A percentile compares a stretch with the other conserved stretches of the same genome.
phyloP scores from a whole-genome alignment of 1,140 invertebrate genomes.

The Ceratosolen fusciceps region DNA sequence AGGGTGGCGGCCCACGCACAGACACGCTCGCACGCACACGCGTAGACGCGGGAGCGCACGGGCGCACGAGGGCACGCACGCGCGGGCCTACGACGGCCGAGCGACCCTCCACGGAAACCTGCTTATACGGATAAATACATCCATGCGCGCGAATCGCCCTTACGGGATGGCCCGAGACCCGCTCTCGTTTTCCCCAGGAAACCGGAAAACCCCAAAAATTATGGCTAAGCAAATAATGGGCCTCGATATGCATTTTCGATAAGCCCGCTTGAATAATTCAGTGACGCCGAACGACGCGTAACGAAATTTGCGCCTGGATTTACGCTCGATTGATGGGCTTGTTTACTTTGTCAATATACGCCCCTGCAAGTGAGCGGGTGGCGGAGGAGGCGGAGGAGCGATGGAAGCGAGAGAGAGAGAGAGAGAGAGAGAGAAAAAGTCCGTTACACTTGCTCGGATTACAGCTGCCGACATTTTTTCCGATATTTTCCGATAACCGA shows the following conservation, averaged over 20 bases:
- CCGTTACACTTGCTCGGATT: too few species aligned
- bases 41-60: not conserved
- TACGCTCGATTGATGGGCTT: conserved; percentile 38
- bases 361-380: too few species aligned
- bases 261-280: conserved; percentile 44
- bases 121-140: conserved; percentile 64
- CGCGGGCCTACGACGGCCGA: not conserved
- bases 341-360: conserved; percentile 12
- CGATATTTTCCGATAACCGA: too few species aligned
- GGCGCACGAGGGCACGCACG: not conserved
- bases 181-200: conserved; percentile 37
- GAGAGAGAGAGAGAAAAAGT: too few species aligned
- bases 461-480: too few species aligned
- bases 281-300: not conserved
- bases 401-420: too few species aligned
- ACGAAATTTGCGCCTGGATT: conserved; percentile 18
- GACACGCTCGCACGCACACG: not conserved
- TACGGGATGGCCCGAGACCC: conserved; percentile 22
- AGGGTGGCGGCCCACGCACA: conserved; percentile 57
- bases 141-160: conserved; percentile 17
- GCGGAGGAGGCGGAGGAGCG: too few species aligned
- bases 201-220: conserved; percentile 45
- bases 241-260: conserved; percentile 7
- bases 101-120: conserved; percentile 59
- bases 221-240: conserved; percentile 21